Base-by-base conservation (phyloP, 2,888 invertebrate genomes). In the Hoplodrina ambigua region DNA sequence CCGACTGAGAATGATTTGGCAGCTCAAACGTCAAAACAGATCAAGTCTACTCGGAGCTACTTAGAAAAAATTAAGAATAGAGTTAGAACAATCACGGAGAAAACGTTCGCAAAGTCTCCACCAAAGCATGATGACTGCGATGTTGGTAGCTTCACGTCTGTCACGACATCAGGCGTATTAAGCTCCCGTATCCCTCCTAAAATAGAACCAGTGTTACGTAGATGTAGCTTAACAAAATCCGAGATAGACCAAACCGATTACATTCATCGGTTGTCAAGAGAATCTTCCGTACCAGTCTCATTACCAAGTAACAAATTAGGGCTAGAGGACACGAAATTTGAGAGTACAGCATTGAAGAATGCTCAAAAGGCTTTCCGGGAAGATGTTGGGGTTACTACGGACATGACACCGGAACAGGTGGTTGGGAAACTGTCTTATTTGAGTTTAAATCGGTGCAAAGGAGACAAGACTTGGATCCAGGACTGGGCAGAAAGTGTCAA, bases 121-220 rank as follows among this genome's bases (percentile, higher is more conserved):
- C 94, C 94, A 1, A 94, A 94, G 46, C 88, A 92, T 41, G 94
- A 92, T 10, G 94, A 96, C 57, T 84, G 89, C 1, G 97, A 97
- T 73, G 86, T 96, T 57, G 97, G 97, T 13, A 97, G 96, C 75
- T 97, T 97, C 69, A 97, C 97, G 17, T 97, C 97, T 0, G 97
- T 97, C 0, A 97, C 97, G 3, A 97, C 97, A 0, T 97, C 97
- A 59, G 97, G 97, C 0, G 97, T 97, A 11, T 91, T 97, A 78
- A 97, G 97, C 78, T 96, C 96, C 6, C 96, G 96, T 78, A 92
- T 85, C 55, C 88, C 89, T 1, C 73, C 86, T 0, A 93, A 93
- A 91, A 85, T 75, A 30, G 96, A 88, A 58, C 92, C 92, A 0
- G 84, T 86, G 0, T 85, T 89, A 37, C 92, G 97, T 77, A 94